phyloP scores from a whole-genome alignment of 2,888 invertebrate genomes.

The Orthonychiurus folsomi region DNA sequence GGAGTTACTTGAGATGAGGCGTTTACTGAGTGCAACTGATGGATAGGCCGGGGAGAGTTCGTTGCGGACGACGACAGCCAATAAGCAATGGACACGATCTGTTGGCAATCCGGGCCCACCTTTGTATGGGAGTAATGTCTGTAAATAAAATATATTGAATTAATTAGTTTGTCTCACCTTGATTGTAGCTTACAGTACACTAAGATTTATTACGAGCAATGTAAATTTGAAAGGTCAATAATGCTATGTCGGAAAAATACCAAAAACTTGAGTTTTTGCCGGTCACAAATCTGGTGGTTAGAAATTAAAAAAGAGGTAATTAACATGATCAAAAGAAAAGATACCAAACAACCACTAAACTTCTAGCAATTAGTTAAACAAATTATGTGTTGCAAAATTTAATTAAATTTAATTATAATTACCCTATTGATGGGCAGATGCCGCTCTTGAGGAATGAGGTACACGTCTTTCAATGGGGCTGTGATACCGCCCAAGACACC shows the following conservation, averaged over 20 bases:
- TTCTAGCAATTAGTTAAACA: neutral
- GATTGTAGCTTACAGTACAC: too few relatives aligned
- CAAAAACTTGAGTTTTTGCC: too few relatives aligned
- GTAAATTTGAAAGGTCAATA: too few relatives aligned
- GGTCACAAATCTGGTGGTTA: too few relatives aligned
- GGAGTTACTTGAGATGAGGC: neutral
- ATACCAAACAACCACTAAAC: constrained; percentile 18
- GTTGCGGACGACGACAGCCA: constrained; percentile 34
- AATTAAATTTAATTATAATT: neutral
- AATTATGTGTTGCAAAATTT: neutral
- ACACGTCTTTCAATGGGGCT: constrained; percentile 82
- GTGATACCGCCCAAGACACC: constrained; percentile 68
- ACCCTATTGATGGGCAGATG: constrained; percentile 62
- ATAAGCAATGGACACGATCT: constrained; percentile 34
- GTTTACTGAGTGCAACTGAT: too few relatives aligned
- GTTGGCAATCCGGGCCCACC: constrained; percentile 57
- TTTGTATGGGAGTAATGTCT: neutral
- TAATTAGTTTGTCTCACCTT: too few relatives aligned
- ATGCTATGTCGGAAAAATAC: too few relatives aligned
- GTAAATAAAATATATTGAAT: too few relatives aligned
- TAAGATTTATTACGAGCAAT: too few relatives aligned
- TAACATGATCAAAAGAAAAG: too few relatives aligned
- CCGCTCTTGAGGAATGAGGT: constrained; percentile 75
- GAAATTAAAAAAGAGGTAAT: too few relatives aligned
- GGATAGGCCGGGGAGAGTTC: neutral